Evolutionary conservation across 2,113 vertebrate species (phyloP).

Genomic region (Phylloscopus trochiloides): DNA sequence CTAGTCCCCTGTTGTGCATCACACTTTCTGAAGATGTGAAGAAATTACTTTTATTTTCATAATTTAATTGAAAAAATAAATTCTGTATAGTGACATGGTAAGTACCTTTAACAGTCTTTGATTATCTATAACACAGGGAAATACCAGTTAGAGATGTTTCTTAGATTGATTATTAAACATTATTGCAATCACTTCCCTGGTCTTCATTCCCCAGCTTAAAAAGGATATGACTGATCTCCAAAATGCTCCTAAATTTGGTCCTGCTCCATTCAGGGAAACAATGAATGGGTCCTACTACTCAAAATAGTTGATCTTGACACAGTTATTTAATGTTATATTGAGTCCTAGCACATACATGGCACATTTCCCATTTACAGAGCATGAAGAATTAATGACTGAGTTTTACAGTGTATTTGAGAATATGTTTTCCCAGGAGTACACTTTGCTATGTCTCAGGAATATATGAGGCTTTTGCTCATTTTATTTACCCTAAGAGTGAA

Average conservation of each 20-base stretch:
- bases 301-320: neutral
- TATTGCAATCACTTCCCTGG: neutral
- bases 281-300: neutral
- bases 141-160: neutral
- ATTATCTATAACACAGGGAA: neutral
- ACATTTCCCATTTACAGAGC: neutral
- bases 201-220: neutral
- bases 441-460: neutral
- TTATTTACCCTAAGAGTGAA: neutral
- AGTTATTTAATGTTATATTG: neutral
- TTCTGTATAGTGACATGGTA: neutral
- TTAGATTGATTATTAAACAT: neutral
- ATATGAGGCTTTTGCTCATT: neutral
- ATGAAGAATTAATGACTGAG: neutral
- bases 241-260: neutral
- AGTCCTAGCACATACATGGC: neutral
- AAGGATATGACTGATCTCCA: neutral
- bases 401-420: neutral
- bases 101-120: neutral
- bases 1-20: constrained; percentile 77
- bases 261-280: neutral
- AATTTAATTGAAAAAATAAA: neutral
- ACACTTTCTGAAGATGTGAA: constrained; percentile 78
- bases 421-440: neutral
- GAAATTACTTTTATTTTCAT: neutral